phyloP scores from a whole-genome alignment of 2,888 invertebrate genomes.

The Eutolmus rufibarbis region DNA sequence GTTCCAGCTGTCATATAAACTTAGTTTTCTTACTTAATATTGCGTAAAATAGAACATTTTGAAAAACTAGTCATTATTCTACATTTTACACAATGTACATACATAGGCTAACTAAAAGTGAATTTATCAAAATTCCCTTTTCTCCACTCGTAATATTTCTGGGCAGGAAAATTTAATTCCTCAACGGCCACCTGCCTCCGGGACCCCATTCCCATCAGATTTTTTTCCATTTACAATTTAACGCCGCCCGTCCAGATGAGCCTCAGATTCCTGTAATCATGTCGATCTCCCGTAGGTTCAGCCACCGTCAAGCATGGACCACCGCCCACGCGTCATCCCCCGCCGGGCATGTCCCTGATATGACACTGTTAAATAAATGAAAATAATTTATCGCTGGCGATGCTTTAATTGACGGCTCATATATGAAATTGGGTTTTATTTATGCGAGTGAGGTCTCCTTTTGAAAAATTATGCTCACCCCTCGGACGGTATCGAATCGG shows the following conservation, averaged over 20 bases:
- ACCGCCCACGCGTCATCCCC: background rate
- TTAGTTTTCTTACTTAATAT: too few species aligned
- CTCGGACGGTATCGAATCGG: background rate
- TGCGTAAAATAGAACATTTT: too few species aligned
- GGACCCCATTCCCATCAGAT: background rate
- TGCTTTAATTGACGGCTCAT: conserved; percentile 47
- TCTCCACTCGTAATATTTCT: background rate
- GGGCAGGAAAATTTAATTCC: background rate
- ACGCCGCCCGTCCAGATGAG: conserved; percentile 12
- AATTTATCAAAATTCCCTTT: background rate
- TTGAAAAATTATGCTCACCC: conserved; percentile 37
- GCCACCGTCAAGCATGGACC: background rate
- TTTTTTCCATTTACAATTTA: conserved; percentile 14
- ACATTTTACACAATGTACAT: too few species aligned
- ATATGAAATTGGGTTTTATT: conserved; percentile 48
- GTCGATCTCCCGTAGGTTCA: background rate
- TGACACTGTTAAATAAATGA: conserved; percentile 48
- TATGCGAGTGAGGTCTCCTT: conserved; percentile 37
- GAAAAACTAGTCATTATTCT: too few species aligned
- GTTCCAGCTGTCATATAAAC: too few species aligned
- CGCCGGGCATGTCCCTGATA: conserved; percentile 12
- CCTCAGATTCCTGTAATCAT: background rate
- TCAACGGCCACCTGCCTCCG: background rate
- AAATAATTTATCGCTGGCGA: conserved; percentile 47
- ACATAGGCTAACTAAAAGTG: too few species aligned